Conservation (phyloP, 1,140 invertebrate genomes). For the Drosophila miranda region DNA sequence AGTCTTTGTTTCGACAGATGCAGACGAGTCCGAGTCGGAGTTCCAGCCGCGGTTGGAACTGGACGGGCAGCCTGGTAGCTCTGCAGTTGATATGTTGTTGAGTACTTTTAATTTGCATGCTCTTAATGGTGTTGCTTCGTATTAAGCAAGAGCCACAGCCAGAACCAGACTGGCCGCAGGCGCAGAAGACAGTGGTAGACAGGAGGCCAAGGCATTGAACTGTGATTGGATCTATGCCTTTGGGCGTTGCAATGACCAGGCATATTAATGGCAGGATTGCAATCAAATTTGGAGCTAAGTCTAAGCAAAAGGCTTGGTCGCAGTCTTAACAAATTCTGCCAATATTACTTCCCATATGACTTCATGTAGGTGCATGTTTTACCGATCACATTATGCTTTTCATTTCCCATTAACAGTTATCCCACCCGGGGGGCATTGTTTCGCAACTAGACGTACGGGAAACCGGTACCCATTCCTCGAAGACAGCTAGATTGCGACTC, state of each 20-base stretch:
- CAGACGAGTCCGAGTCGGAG: constrained; percentile 9
- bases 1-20: constrained; percentile 72
- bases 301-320: no score
- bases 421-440: constrained; percentile 42
- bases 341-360: constrained; percentile 1
- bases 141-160: constrained; percentile 52
- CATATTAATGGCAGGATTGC: constrained; percentile 73
- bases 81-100: constrained; percentile 74
- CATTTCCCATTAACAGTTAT: constrained; percentile 58
- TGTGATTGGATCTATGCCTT: constrained; percentile 1
- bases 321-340: no score
- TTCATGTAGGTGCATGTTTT: constrained; percentile 14
- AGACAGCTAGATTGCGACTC: constrained; percentile 50
- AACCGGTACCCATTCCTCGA: constrained; percentile 2
- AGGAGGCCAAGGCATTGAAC: not conserved
- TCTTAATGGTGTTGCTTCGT: constrained; percentile 78
- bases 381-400: constrained; percentile 33
- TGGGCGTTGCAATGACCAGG: constrained; percentile 22
- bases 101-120: constrained; percentile 81
- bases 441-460: no score
- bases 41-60: not conserved
- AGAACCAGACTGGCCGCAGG: constrained; percentile 14
- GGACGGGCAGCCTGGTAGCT: constrained; percentile 65
- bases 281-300: constrained; percentile 35
- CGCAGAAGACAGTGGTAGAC: constrained; percentile 15